Evolutionary conservation across 2,797 vertebrate genomes (phyloP), one percentile per base, ranked within the genome.

Genomic region (Hydrophis major): DNA sequence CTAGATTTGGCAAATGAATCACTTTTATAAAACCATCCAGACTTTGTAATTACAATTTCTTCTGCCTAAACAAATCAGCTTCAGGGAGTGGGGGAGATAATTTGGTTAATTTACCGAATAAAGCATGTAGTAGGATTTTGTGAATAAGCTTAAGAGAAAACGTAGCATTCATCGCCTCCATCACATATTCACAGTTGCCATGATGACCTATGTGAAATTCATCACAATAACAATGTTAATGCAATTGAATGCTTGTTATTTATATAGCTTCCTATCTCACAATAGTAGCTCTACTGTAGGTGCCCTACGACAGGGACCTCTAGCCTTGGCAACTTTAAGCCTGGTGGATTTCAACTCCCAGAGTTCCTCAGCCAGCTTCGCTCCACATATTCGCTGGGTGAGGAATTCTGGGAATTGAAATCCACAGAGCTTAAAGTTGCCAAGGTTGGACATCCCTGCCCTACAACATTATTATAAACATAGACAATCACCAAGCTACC

Each of bases 71-170:
- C 18, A 86, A 69, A 61, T 94, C 94, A 93, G 90, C 92, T 93
- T 92, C 92, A 90, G 47, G 96, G 95, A 95, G 96, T 94, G 87
- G 59, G 22, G 22, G 25, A 97, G 96, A 95, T 96, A 96, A 96
- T 96, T 97, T 96, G 94, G 92, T 92, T 96, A 95, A 96, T 96
- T 96, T 96, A 94, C 93, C 95, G 95, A 95, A 96, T 95, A 94
- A 96, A 96, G 94, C 95, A 93, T 95, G 92, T 94, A 93, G 94
- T 94, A 78, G 92, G 93, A 12, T 95, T 97, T 95, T 97, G 93
- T 96, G 96, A 95, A 89, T 94, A 96, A 95, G 94, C 95, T 96
- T 95, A 94, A 95, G 95, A 92, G 93, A 94, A 61, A 96, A 95
- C 96, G 92, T 94, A 93, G 16, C 90, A 87, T 59, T n/a, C 55